Evolutionary conservation across 1,140 invertebrate genomes (phyloP), one percentile per base, ranked within the genome.

Genomic region (Lordiphosa stackelbergi): DNA sequence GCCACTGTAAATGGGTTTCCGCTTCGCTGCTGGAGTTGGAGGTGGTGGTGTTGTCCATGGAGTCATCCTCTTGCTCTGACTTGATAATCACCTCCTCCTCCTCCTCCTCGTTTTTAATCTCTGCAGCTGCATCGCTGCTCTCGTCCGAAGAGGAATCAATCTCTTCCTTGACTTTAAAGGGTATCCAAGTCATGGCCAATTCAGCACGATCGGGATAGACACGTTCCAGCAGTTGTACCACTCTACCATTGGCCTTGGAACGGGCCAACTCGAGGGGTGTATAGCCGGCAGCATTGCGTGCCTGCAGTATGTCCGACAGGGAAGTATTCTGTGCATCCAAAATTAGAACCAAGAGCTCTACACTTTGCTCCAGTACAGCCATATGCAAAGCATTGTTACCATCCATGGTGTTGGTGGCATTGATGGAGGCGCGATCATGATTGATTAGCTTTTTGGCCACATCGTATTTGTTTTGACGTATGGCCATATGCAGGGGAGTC

Each of bases 311-410:
- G 31, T 85, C 66, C 0, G 55, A 56, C 6, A 72, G 47, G 13
- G 57, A 52, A 6, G 66, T 16, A 40, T 72, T 66, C 6, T 77
- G 61, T 12, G 85, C 71, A 59, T 88, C 81, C 13, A 92, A 59
- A 37, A 92, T 85, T 53, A 88, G 90, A 31, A 88, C 72, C n/a
- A 91, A 85, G 6, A 91, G 85, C 4, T 90, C 86, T 0, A 81
- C 66, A 41, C 78, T 85, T 28, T 85, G 65, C 36, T 87, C 81
- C 9, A 84, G 48, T 1, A 92, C 88, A 2, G 91, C 91, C 63
- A 91, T 88, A 60, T 92, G 90, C 4, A 92, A 78, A 0, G 88
- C 89, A 43, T 90, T 91, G 40, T 89, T 89, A n/a, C 91, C 91
- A 53, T 89, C 90, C 11, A 88, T 90, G 4, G 77, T 55, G 45